Base-by-base conservation (phyloP, 2,797 vertebrate species). In the Lacerta viridis region DNA sequence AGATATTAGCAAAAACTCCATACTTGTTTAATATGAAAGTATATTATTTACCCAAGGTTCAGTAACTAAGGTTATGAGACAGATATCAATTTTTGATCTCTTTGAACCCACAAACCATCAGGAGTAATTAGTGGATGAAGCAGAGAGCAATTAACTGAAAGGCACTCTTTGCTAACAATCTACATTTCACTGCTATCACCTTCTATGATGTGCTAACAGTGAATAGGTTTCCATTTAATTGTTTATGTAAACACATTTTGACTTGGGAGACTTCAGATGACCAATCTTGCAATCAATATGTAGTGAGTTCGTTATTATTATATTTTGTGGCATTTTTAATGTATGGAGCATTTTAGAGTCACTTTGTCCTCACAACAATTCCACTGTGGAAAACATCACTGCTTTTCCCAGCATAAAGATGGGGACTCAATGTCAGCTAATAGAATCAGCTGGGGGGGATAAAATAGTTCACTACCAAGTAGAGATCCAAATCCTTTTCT, bases 91-190 rank as follows among this genome's bases (percentile, higher is more conserved):
- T 81, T 88, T 86, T 82, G 84, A 23, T 75, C 89, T 92, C 79
- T 90, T 91, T 79, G 79, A 85, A 93, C 92, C 5, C 59, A 92
- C 36, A 82, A 94, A 86, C 90, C 66, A 84, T 77, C 2, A 43
- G 46, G 74, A 92, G 25, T 41, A 91, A 46, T 18, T 88, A 2
- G 0, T 59, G 84, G 13, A 92, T 72, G 93, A 94, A 93, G 36
- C 68, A 87, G 2, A 86, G 87, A 92, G 55, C 84, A 92, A 93
- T 94, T 92, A 95, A 90, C 46, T 88, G 66, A 92, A 92, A 85
- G n/a, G 39, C 36, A 86, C 84, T 33, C 46, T 79, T 61, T 92
- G 90, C 78, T 72, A 93, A 91, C 85, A 4, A 86, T 75, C 81
- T 59, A 7, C 27, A 69, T 66, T 81, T 91, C 41, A 41, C 29